Evolutionary conservation across 2,888 invertebrate species (phyloP), one percentile per base, ranked within the genome.

Genomic region (Agriopis leucophaearia): DNA sequence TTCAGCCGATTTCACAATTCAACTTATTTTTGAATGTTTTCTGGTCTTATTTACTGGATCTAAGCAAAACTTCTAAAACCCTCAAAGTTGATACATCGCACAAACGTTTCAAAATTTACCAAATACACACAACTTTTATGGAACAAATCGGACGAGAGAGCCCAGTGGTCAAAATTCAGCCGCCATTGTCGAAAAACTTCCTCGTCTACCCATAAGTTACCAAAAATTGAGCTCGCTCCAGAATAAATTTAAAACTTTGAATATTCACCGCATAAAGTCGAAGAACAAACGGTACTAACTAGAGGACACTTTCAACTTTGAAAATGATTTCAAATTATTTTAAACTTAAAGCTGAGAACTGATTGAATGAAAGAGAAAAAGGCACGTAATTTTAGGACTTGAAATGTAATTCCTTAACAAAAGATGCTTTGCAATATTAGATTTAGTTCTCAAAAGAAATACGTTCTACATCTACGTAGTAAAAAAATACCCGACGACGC

Each of bases 231-330:
- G 38, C 50, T 18, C 16, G 13, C 47, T 54, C 40, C 45, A 36
- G 44, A 61, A 69, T 62, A 64, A 68, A 64, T 68, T 64, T 48
- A 64, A 64, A 66, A 66, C 57, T 71, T 61, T 55, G 40, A 57
- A 16, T 62, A 44, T 58, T 52, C 66, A 64, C 70, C 65, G 58
- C 69, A 65, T 50, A 54, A 57, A 64, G 64, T 71, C 70, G 47
- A 59, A 58, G 66, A 74, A 74, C 71, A 74, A 72, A 52, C 64
- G 69, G 16, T 48, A 57, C 36, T 69, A 68, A 72, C 66, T 51
- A 67, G 61, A 62, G 51, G 60, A 60, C 60, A 56, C 15, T 35
- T 42, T 8, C 35, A 44, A 60, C 40, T 36, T 45, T 16, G 58
- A 35, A 55, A 63, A 57, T 68, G 44, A 57, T 65, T 64, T 59